phyloP scores from a whole-genome alignment of 2,113 vertebrate species.

The Peromyscus leucopus region DNA sequence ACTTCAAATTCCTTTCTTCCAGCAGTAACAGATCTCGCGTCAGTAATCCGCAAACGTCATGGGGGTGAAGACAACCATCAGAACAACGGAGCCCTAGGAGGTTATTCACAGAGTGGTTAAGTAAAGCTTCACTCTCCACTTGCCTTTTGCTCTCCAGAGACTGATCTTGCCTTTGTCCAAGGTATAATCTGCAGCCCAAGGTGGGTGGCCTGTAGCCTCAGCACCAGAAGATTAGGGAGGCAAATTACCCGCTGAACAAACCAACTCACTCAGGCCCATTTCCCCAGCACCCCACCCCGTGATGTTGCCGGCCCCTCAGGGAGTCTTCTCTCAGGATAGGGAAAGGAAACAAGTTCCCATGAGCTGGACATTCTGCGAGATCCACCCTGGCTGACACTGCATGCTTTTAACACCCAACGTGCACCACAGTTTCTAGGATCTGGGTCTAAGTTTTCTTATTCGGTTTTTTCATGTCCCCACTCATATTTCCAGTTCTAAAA shows the following conservation, averaged over 20 bases:
- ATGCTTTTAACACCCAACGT: background rate
- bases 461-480: background rate
- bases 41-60: conserved; percentile 28
- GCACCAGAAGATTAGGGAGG: background rate
- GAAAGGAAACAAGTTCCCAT: background rate
- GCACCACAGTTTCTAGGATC: background rate
- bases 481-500: background rate
- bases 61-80: background rate
- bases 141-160: background rate
- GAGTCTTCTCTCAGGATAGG: background rate
- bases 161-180: background rate
- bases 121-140: background rate
- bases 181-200: background rate
- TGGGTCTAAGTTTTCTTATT: background rate
- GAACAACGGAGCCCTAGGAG: background rate
- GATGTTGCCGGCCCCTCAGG: background rate
- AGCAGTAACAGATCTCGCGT: background rate
- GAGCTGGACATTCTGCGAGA: background rate
- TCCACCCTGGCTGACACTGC: background rate
- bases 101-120: background rate
- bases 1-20: background rate
- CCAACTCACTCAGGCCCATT: background rate
- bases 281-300: background rate
- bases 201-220: background rate
- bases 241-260: background rate